These are phyloP conservation scores for Tribolium madens DNA, from an alignment of 1,140 invertebrate genomes.

Conservation along the genomic window DNA sequence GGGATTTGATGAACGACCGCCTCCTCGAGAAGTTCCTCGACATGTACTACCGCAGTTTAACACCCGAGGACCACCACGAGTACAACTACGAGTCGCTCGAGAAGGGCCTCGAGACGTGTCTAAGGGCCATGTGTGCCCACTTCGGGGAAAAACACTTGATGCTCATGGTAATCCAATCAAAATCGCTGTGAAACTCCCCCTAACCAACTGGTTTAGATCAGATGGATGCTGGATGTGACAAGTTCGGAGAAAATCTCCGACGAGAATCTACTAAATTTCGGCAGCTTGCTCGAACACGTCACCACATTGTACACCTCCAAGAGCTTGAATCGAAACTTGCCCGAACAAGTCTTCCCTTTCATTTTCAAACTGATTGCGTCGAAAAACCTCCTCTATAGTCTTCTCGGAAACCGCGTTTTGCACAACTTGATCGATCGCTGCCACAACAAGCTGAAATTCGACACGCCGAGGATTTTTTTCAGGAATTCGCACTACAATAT, in stretches of 20 bases:
- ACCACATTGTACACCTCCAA: constrained; percentile 66
- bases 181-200: not conserved
- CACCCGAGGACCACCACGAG: constrained; percentile 53
- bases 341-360: constrained; percentile 65
- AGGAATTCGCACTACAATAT: constrained; percentile 66
- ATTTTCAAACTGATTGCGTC: constrained; percentile 68
- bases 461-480: constrained; percentile 69
- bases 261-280: constrained; percentile 67
- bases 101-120: constrained; percentile 63
- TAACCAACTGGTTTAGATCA: not conserved
- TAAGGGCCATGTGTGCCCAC: constrained; percentile 66
- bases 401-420: constrained; percentile 69
- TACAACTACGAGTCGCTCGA: constrained; percentile 53
- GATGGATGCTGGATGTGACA: constrained; percentile 60
- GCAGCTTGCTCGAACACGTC: constrained; percentile 67
- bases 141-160: constrained; percentile 64
- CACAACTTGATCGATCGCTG: constrained; percentile 70
- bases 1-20: constrained; percentile 65
- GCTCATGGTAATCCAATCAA: constrained; percentile 59
- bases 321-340: constrained; percentile 65
- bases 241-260: constrained; percentile 62
- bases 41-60: constrained; percentile 67
- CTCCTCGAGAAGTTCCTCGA: constrained; percentile 66
- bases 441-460: constrained; percentile 66
- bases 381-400: constrained; percentile 64